Evolutionary conservation across 1,140 invertebrate genomes (phyloP), one percentile per base, ranked within the genome.

Genomic region (Leptestheria dahalacensis): DNA sequence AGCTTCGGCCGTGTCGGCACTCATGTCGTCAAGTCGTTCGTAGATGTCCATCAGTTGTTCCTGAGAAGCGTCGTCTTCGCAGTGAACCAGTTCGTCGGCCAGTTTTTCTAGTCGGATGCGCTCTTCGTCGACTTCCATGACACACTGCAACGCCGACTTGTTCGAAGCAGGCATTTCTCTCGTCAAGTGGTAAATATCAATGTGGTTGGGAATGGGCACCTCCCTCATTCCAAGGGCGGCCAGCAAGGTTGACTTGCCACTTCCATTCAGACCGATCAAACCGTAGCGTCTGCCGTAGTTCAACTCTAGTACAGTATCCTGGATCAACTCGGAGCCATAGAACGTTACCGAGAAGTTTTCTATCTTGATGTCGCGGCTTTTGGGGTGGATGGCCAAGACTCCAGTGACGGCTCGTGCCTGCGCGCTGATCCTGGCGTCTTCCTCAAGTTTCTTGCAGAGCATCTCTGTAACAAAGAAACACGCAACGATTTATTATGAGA

Each of bases 61-160:
- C 75, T 98, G 87, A 48, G 86, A 81, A 67, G 91, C 86, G 70
- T 97, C 90, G 74, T 97, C 93, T 54, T 86, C 83, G 68, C 81
- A 86, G 46, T 85, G 79, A 2, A 86, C 82, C 46, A 99, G 74
- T 69, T 88, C 82, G 68, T 99, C 97, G 2, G 92, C 92, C 21
- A 98, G 74, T 69, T 87, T 86, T 71, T 99, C 97, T 6, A 99
- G 75, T 55, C 88, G 78, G 28, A 92, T 77, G 52, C 94, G 78
- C 72, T 99, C 95, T 67, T 92, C 83, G 69, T 99, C 96, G 0
- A 98, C 96, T 73, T 99, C 95, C 85, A 97, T 93, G 6, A 99
- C 97, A 73, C 89, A 91, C 69, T 97, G 78, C 12, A 99, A 74
- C 4, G 97, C 97, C 52, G 79, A 80, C 74, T 89, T 91, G 66